A percentile compares a stretch with the other conserved stretches of the same genome.
Evolutionary conservation across 2,113 vertebrate species (phyloP).

Genomic region (Hippocampus mohnikei): DNA sequence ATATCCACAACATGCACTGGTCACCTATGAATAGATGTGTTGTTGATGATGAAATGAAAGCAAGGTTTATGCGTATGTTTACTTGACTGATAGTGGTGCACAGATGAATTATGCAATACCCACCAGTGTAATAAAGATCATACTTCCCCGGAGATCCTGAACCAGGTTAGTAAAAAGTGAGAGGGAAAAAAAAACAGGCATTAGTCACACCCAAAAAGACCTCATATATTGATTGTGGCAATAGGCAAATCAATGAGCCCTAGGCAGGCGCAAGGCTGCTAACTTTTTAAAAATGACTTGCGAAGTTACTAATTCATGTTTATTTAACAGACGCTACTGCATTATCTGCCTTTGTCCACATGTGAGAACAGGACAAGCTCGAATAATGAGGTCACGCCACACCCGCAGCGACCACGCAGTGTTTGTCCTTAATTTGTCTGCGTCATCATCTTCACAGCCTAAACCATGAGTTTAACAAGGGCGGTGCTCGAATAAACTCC

Average conservation of each 20-base stretch:
- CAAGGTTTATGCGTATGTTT: not conserved
- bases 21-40: not conserved
- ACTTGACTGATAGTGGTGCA: not conserved
- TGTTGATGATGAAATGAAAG: not conserved
- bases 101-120: conserved; percentile 37
- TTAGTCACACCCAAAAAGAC: conserved; percentile 33
- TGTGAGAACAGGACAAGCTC: not conserved
- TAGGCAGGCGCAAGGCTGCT: not conserved
- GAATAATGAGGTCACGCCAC: not conserved
- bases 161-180: conserved; percentile 44
- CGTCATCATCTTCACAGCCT: not conserved
- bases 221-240: not conserved
- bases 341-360: not conserved
- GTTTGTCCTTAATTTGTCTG: not conserved
- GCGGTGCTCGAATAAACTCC: conserved; percentile 6
- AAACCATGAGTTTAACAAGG: conserved; percentile 6
- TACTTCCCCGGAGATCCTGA: conserved; percentile 68
- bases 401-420: not conserved
- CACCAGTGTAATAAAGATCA: conserved; percentile 65
- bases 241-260: not conserved
- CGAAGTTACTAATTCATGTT: not conserved
- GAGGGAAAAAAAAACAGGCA: conserved; percentile 27
- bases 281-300: not conserved
- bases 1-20: not conserved
- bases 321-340: not conserved